phyloP scores from a whole-genome alignment of 2,113 vertebrate genomes.

The Galbula dea region DNA sequence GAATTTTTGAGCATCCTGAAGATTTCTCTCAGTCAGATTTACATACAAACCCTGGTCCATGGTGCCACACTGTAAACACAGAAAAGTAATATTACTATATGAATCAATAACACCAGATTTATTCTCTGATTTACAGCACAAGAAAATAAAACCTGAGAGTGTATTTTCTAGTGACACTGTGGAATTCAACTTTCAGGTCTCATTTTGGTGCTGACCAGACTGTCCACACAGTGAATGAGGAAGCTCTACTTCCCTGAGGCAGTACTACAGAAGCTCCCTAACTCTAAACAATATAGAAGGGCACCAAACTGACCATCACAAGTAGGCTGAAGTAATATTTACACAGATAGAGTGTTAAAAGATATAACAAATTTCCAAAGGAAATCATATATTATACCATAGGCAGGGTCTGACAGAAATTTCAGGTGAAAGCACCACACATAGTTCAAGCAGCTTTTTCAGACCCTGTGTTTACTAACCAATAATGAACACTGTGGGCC shows the following conservation, averaged over 20 bases:
- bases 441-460: not conserved
- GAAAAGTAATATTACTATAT: not conserved
- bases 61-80: conserved; percentile 86
- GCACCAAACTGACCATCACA: not conserved
- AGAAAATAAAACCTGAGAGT: not conserved
- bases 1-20: conserved; percentile 96
- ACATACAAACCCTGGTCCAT: conserved; percentile 90
- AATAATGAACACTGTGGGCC: not conserved
- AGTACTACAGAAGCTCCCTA: not conserved
- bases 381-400: not conserved
- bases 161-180: not conserved
- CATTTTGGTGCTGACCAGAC: not conserved
- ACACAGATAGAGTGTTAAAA: not conserved
- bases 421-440: not conserved
- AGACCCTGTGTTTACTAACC: not conserved
- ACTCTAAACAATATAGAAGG: not conserved
- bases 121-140: not conserved
- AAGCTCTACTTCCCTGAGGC: not conserved
- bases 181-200: not conserved
- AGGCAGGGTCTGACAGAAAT: not conserved
- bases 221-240: not conserved
- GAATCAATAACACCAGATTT: not conserved
- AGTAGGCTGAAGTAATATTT: not conserved
- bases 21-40: conserved; percentile 92
- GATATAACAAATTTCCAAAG: not conserved